phyloP scores from a whole-genome alignment of 2,797 vertebrate genomes.

The Anableps anableps region DNA sequence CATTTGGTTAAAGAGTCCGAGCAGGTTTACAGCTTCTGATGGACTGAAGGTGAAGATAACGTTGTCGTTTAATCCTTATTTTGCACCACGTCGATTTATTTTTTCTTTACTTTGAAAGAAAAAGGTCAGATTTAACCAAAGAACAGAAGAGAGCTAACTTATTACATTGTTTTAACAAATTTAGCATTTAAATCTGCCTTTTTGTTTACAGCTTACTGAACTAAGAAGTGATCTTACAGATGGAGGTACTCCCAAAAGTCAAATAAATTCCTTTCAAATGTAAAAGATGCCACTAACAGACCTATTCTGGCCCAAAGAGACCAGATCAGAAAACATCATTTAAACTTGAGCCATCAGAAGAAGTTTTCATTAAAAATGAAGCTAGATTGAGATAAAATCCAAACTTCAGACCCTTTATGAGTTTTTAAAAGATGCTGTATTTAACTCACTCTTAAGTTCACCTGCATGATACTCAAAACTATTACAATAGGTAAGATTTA shows the following conservation, averaged over 20 bases:
- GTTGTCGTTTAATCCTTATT: slow-evolving; percentile 21
- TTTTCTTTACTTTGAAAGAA: slow-evolving; percentile 57
- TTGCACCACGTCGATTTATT: slow-evolving; percentile 53
- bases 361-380: slow-evolving; percentile 37
- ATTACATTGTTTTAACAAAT: slow-evolving; percentile 38
- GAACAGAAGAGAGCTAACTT: slow-evolving; percentile 66
- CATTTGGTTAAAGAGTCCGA: slow-evolving; percentile 24
- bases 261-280: slow-evolving; percentile 51
- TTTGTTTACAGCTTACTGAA: slow-evolving; percentile 52
- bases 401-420: background rate
- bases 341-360: slow-evolving; percentile 26
- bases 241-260: slow-evolving; percentile 53
- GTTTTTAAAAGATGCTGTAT: slow-evolving; percentile 3
- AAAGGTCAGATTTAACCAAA: slow-evolving; percentile 81
- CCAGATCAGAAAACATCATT: slow-evolving; percentile 50
- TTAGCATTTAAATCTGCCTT: slow-evolving; percentile 33
- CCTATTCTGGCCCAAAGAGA: slow-evolving; percentile 65
- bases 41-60: slow-evolving; percentile 2
- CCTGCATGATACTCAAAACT: slow-evolving; percentile 75
- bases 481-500: slow-evolving; percentile 73
- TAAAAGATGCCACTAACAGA: slow-evolving; percentile 57
- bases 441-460: slow-evolving; percentile 61
- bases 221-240: slow-evolving; percentile 38
- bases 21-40: slow-evolving; percentile 39
- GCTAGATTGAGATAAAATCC: slow-evolving; percentile 7